Evolutionary conservation across 2,113 vertebrate species (phyloP), one percentile per base, ranked within the genome.

Genomic region (Melanocharis versteri): DNA sequence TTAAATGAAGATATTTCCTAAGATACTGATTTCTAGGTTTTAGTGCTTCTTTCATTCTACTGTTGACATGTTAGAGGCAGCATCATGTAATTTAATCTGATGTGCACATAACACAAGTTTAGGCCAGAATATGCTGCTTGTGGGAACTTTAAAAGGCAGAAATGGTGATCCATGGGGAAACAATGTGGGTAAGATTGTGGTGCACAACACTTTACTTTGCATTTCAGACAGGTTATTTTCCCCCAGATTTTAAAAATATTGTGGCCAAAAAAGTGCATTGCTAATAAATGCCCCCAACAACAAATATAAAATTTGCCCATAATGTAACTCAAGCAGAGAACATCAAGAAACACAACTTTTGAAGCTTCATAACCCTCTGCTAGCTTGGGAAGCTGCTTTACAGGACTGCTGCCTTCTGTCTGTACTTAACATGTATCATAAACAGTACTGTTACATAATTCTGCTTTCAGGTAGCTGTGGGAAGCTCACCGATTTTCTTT

Each of bases 1-100:
- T 95, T 48, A 78, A 95, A 88, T 64, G 10, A 80, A 91, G 21
- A 4, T 80, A 54, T 91, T 96, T 96, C 61, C 60, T 79, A 90
- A 57, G 85, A 80, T 71, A 94, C 61, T 77, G 65, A 87, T 87
- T 65, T 92, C 58, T 78, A 95, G 30, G 82, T 87, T 96, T 95
- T 62, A 72, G 37, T 47, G 7, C 9, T 96, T 97, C 75, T 75
- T 97, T 93, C 91, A 84, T 79, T 94, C 75, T 90, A 65, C 24
- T 93, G 47, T 91, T 93, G 42, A 30, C 57, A 83, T 69, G 47
- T 82, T 88, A 91, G 16, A 86, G 94, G 60, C 37, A 88, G 45
- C n/a, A 44, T 71, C 27, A 72, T 87, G 35, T 91, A 88, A 91
- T 88, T 97, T 94, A 95, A 95, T 83, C 93, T 95, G 68, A 94